A percentile compares a stretch with the other conserved stretches of the same genome.
These are phyloP conservation scores for Otus scops DNA, from an alignment of 2,797 vertebrate species.

Conservation along the genomic window DNA sequence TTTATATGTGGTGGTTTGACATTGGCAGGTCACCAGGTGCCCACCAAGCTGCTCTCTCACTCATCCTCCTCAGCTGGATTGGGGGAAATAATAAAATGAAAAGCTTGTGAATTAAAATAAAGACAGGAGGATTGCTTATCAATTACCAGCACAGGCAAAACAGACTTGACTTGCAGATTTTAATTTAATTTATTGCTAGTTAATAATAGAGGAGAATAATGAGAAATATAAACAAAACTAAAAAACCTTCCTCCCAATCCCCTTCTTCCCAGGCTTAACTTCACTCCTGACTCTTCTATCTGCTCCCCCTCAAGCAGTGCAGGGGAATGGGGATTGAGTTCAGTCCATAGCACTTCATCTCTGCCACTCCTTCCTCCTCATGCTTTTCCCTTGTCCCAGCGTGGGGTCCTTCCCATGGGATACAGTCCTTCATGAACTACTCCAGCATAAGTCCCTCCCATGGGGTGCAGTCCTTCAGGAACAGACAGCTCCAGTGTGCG, in stretches of 20 bases:
- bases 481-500: background rate
- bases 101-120: background rate
- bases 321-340: background rate
- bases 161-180: background rate
- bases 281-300: background rate
- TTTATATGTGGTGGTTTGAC: background rate
- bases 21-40: background rate
- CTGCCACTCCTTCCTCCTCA: background rate
- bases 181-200: background rate
- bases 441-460: background rate
- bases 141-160: background rate
- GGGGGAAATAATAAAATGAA: background rate
- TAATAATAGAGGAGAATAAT: background rate
- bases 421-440: background rate
- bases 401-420: background rate
- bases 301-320: background rate
- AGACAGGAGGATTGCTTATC: background rate
- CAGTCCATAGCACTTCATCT: background rate
- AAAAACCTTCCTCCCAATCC: rapidly evolving
- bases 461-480: background rate
- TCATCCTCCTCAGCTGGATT: background rate
- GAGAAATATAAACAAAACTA: background rate
- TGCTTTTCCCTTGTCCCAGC: background rate
- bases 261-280: background rate
- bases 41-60: background rate